These are phyloP conservation scores for Xanthorhoe designata DNA, from an alignment of 2,888 invertebrate species.

Conservation along the genomic window DNA sequence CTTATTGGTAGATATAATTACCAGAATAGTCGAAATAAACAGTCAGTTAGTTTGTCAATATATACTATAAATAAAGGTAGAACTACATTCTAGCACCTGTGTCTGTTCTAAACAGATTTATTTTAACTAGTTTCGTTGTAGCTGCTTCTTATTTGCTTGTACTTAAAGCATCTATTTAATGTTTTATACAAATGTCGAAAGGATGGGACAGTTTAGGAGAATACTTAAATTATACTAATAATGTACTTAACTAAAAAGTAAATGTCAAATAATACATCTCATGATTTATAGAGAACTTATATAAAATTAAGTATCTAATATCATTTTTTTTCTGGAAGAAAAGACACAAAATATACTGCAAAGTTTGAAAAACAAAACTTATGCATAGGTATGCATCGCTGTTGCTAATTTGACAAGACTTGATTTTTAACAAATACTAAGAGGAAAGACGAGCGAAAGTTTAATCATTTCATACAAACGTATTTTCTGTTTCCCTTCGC, in stretches of 20 bases:
- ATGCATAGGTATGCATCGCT: neutral
- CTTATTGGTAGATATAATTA: neutral
- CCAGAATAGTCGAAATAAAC: neutral
- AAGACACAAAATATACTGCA: neutral
- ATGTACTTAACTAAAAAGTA: neutral
- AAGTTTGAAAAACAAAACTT: neutral
- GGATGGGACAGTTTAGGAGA: neutral
- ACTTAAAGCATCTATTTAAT: slow-evolving; percentile 1
- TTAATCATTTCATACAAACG: too few relatives aligned
- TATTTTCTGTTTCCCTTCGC: neutral
- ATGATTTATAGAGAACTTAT: neutral
- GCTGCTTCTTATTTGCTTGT: neutral
- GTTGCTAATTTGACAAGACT: slow-evolving; percentile 3
- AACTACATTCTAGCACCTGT: slow-evolving; percentile 29
- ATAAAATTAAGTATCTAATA: slow-evolving; percentile 14
- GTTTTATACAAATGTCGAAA: slow-evolving; percentile 2
- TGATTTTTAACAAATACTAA: neutral
- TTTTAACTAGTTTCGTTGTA: slow-evolving; percentile 25
- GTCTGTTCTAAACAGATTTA: slow-evolving; percentile 30
- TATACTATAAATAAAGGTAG: slow-evolving; percentile 14
- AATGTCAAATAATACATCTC: neutral
- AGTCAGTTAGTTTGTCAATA: slow-evolving; percentile 19
- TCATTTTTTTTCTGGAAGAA: slow-evolving; percentile 1
- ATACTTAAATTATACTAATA: neutral
- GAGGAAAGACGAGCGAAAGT: neutral